phyloP scores from a whole-genome alignment of 1,140 invertebrate species.

The Trypoxylus dichotomus region DNA sequence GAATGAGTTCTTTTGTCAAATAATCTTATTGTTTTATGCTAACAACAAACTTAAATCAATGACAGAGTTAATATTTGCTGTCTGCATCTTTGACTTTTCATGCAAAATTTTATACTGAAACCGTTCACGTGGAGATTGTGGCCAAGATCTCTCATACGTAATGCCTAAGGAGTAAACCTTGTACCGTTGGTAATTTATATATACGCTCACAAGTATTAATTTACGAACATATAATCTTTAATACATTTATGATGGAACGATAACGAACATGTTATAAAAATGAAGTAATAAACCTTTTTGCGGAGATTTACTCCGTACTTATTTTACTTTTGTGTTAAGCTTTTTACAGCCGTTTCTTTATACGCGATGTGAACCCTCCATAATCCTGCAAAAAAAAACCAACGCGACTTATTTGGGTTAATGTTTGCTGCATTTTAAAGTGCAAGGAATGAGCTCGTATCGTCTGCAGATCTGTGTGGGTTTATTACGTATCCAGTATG shows the following conservation, averaged over 20 bases:
- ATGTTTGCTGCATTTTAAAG: neutral
- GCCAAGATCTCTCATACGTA: neutral
- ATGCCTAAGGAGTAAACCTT: neutral
- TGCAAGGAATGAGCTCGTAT: neutral
- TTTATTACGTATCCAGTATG: neutral
- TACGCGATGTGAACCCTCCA: neutral
- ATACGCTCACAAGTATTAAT: neutral
- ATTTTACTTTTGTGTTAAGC: too few relatives aligned
- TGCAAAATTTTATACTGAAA: neutral
- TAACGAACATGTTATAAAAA: constrained; percentile 1
- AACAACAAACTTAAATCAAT: too few relatives aligned
- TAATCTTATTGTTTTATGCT: too few relatives aligned
- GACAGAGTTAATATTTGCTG: too few relatives aligned
- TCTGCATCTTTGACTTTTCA: neutral
- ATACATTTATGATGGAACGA: neutral
- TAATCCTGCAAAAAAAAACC: neutral
- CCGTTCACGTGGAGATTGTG: neutral
- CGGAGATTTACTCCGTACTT: neutral
- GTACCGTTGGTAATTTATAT: neutral
- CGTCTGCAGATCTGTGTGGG: neutral
- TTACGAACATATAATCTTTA: constrained; percentile 7
- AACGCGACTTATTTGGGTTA: neutral
- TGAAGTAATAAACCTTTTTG: constrained; percentile 14
- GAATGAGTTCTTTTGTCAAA: too few relatives aligned
- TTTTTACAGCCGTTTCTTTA: neutral